Evolutionary conservation across 2,888 invertebrate genomes (phyloP).

Genomic region (Erebia palarica): DNA sequence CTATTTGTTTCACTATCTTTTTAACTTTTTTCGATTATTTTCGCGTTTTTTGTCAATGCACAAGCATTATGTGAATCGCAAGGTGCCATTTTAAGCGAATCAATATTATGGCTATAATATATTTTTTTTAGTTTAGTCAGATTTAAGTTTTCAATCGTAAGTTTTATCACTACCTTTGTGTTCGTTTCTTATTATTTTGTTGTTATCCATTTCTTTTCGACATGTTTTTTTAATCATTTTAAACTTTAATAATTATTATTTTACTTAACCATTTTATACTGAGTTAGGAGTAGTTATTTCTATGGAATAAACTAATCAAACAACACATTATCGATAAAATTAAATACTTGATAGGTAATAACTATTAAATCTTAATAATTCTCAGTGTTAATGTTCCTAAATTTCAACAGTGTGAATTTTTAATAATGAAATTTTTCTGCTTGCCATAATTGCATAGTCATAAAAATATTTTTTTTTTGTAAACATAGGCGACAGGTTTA

Average conservation of each 20-base stretch:
- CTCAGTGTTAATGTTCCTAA: slow-evolving; percentile 82
- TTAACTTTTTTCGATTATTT: slow-evolving; percentile 42
- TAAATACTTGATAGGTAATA: slow-evolving; percentile 66
- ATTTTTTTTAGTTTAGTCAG: slow-evolving; percentile 64
- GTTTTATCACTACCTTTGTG: slow-evolving; percentile 68
- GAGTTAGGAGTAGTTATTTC: slow-evolving; percentile 26
- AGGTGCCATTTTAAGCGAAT: slow-evolving; percentile 74
- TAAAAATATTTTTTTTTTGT: slow-evolving; percentile 56
- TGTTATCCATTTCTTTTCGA: slow-evolving; percentile 52
- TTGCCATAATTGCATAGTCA: slow-evolving; percentile 68
- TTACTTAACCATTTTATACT: slow-evolving; percentile 9
- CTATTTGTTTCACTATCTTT: slow-evolving; percentile 39
- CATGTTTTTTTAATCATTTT: slow-evolving; percentile 49
- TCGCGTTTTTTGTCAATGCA: slow-evolving; percentile 49
- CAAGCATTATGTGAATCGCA: slow-evolving; percentile 70
- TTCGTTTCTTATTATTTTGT: slow-evolving; percentile 61
- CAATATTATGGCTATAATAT: slow-evolving; percentile 70
- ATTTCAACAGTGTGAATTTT: slow-evolving; percentile 75
- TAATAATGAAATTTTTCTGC: slow-evolving; percentile 66
- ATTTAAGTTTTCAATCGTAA: slow-evolving; percentile 62
- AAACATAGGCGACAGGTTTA: slow-evolving; percentile 39
- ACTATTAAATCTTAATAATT: slow-evolving; percentile 74
- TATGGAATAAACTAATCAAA: slow-evolving; percentile 48
- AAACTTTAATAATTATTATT: slow-evolving; percentile 51
- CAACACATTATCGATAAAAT: slow-evolving; percentile 61